Percentiles rank a stretch among this genome's conserved stretches.
Conservation (phyloP, 2,888 invertebrate genomes). For the Dasypogon diadema region DNA sequence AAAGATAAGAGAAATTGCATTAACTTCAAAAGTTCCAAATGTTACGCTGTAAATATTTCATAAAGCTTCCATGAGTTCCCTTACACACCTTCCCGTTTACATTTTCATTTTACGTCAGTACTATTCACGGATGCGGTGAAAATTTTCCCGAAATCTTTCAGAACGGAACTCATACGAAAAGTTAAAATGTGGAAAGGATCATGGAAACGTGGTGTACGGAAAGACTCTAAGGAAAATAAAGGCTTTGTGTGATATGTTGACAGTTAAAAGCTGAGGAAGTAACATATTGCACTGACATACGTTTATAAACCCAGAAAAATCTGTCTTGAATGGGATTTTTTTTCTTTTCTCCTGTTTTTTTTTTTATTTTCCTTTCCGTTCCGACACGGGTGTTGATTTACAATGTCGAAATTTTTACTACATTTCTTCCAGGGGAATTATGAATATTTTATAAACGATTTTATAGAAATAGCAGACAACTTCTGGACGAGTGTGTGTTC, state of each 20-base stretch:
- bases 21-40: neutral
- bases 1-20: neutral
- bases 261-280: slow-evolving; percentile 42
- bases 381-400: slow-evolving; percentile 2
- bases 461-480: slow-evolving; percentile 22
- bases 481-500: neutral
- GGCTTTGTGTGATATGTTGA: slow-evolving; percentile 30
- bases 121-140: slow-evolving; percentile 16
- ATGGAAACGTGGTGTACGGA: slow-evolving; percentile 16
- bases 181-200: slow-evolving; percentile 45
- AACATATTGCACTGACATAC: slow-evolving; percentile 46
- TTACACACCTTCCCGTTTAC: slow-evolving; percentile 6
- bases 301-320: slow-evolving; percentile 17
- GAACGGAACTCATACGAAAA: slow-evolving; percentile 21
- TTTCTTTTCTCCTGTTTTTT: slow-evolving; percentile 1
- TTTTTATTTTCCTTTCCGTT: neutral
- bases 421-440: neutral
- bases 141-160: slow-evolving; percentile 11
- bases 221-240: slow-evolving; percentile 8
- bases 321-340: slow-evolving; percentile 21
- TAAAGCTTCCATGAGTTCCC: neutral
- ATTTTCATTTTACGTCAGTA: slow-evolving; percentile 25
- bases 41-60: slow-evolving; percentile 21
- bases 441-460: slow-evolving; percentile 34
- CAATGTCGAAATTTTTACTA: slow-evolving; percentile 33